Percentiles rank a stretch among this genome's conserved stretches.
phyloP scores from a whole-genome alignment of 2,113 vertebrate species.

The Oreochromis niloticus region DNA sequence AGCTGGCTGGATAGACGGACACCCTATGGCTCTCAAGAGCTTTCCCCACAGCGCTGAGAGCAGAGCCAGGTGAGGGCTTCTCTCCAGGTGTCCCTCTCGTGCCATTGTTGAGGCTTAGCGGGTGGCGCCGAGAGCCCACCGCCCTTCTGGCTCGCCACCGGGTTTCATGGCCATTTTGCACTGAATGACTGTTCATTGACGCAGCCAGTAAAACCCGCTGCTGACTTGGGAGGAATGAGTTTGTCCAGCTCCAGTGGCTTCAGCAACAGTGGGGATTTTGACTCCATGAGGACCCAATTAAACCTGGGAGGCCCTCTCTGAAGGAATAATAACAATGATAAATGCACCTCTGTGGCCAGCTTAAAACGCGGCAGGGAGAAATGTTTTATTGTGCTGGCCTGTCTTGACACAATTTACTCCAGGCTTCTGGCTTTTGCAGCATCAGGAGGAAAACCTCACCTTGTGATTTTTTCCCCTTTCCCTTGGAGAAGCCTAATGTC shows the following conservation, averaged over 20 bases:
- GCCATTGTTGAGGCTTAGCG: conserved; percentile 11
- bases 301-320: conserved; percentile 57
- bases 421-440: conserved; percentile 22
- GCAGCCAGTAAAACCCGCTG: not conserved
- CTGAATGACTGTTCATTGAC: conserved; percentile 1
- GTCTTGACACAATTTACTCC: conserved; percentile 48
- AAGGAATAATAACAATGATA: conserved; percentile 66
- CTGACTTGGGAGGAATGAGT: conserved; percentile 19
- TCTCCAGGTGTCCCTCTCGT: conserved; percentile 17
- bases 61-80: conserved; percentile 31
- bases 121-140: not conserved
- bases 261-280: conserved; percentile 36
- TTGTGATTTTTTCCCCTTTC: not conserved
- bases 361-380: conserved; percentile 35
- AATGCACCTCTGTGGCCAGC: conserved; percentile 53
- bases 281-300: conserved; percentile 72
- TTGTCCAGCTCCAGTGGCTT: conserved; percentile 19
- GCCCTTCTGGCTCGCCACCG: not conserved
- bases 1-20: not conserved
- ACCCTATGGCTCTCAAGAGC: conserved; percentile 18
- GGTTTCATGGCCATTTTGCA: conserved; percentile 10
- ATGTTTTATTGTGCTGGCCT: conserved; percentile 46
- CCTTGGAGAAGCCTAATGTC: not conserved
- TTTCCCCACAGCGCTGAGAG: conserved; percentile 3
- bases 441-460: conserved; percentile 36